phyloP scores from a whole-genome alignment of 92 coral and sea anemone species.

The Palythoa caribaeorum region DNA sequence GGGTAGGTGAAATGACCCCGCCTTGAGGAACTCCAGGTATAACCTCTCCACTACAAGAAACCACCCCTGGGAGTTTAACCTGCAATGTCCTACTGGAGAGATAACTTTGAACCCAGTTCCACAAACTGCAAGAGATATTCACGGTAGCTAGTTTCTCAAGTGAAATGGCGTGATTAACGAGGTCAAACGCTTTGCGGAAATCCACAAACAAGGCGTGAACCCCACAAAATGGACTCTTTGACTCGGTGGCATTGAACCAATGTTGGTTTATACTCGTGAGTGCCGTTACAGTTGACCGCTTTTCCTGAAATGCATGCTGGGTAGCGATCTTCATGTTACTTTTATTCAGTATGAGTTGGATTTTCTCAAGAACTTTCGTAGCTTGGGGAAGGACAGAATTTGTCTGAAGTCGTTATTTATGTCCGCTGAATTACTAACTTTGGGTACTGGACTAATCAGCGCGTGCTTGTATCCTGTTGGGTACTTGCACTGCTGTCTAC shows the following conservation, averaged over 20 bases:
- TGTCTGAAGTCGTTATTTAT: constrained; percentile 39
- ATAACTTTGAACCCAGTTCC: constrained; percentile 52
- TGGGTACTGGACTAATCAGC: constrained; percentile 63
- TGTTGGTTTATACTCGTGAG: constrained; percentile 32
- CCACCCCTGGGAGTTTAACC: constrained; percentile 56
- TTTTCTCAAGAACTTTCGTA: constrained; percentile 59
- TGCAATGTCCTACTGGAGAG: constrained; percentile 27
- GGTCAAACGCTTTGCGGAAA: constrained; percentile 58
- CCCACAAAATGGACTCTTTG: constrained; percentile 16
- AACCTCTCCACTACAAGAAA: constrained; percentile 1
- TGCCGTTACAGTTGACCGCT: constrained; percentile 60
- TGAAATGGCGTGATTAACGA: constrained; percentile 54
- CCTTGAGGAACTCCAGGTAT: constrained; percentile 15
- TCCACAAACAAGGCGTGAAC: constrained; percentile 59
- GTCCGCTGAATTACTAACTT: constrained; percentile 52
- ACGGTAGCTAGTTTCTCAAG: constrained; percentile 60
- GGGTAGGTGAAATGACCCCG: constrained; percentile 21
- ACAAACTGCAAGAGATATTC: constrained; percentile 49
- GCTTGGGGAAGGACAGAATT: constrained; percentile 48
- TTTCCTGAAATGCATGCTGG: constrained; percentile 58
- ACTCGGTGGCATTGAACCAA: constrained; percentile 39
- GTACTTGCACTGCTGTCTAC: too few species aligned
- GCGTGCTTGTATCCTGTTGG: constrained; percentile 61
- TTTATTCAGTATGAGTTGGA: constrained; percentile 53
- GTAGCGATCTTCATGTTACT: constrained; percentile 36